A percentile compares a stretch with the other conserved stretches of the same genome.
Evolutionary conservation across 2,797 vertebrate species (phyloP).

Genomic region (Sebastiscus albofasciatus): DNA sequence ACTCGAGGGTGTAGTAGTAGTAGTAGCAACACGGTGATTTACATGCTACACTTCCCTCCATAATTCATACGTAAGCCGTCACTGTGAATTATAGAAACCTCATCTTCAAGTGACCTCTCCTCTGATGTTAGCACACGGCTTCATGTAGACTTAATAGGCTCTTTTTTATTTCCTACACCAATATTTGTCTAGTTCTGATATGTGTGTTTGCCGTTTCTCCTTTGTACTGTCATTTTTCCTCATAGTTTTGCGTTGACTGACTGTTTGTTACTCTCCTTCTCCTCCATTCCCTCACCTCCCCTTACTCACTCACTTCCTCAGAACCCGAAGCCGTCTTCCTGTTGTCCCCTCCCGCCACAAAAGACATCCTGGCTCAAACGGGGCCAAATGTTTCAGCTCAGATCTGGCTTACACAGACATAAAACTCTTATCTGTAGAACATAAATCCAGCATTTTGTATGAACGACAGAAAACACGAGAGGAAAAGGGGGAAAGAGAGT

Average conservation of each 20-base stretch:
- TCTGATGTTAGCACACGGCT: conserved; percentile 3
- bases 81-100: conserved; percentile 44
- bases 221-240: background rate
- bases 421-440: conserved; percentile 12
- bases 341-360: conserved; percentile 73
- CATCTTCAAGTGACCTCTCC: conserved; percentile 46
- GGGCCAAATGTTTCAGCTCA: conserved; percentile 36
- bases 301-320: conserved; percentile 76
- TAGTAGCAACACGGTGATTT: conserved; percentile 55
- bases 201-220: background rate
- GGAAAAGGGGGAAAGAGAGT: background rate
- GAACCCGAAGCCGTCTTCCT: conserved; percentile 77
- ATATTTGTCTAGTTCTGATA: background rate
- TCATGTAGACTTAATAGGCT: background rate
- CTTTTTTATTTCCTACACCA: background rate
- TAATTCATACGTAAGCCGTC: conserved; percentile 61
- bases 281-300: conserved; percentile 30
- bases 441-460: conserved; percentile 5
- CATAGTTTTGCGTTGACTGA: conserved; percentile 7
- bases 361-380: conserved; percentile 75
- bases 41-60: conserved; percentile 56
- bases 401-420: conserved; percentile 20
- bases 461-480: background rate
- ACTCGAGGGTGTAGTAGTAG: conserved; percentile 29
- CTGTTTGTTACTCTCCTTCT: conserved; percentile 33